Conservation (phyloP, 2,888 invertebrate genomes). For the Chymomyza amoena region DNA sequence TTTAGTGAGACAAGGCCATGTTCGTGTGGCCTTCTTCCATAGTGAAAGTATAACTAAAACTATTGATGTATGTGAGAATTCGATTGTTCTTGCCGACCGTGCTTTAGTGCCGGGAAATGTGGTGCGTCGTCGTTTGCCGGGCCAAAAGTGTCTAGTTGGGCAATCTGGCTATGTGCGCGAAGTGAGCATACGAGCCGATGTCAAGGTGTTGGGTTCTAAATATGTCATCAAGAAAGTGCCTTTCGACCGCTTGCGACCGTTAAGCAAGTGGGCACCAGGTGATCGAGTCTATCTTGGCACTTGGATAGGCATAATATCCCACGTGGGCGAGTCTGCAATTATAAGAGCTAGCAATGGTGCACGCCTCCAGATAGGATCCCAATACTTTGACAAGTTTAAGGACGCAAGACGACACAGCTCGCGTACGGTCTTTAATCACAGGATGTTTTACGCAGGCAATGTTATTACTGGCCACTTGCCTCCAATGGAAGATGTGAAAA, state of each 20-base stretch:
- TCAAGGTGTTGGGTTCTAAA: conserved; percentile 92
- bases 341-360: conserved; percentile 78
- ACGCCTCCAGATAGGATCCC: conserved; percentile 80
- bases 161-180: conserved; percentile 95
- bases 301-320: conserved; percentile 89
- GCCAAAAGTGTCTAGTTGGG: conserved; percentile 84
- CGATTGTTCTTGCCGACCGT: conserved; percentile 91
- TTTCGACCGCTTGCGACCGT: conserved; percentile 87
- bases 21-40: conserved; percentile 95
- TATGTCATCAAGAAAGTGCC: conserved; percentile 91
- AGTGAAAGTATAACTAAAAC: no score
- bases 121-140: conserved; percentile 87
- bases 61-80: no score
- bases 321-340: conserved; percentile 74
- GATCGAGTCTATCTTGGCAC: conserved; percentile 92
- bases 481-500: conserved; percentile 87
- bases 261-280: conserved; percentile 88
- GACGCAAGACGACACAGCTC: conserved; percentile 86
- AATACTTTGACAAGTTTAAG: conserved; percentile 85
- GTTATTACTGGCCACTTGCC: conserved; percentile 87
- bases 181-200: conserved; percentile 90
- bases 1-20: conserved; percentile 88
- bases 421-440: conserved; percentile 79
- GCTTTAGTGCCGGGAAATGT: conserved; percentile 96
- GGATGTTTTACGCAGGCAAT: conserved; percentile 86